Base-by-base conservation (phyloP, 2,888 invertebrate species). In the Pachliopta kotzebuea region DNA sequence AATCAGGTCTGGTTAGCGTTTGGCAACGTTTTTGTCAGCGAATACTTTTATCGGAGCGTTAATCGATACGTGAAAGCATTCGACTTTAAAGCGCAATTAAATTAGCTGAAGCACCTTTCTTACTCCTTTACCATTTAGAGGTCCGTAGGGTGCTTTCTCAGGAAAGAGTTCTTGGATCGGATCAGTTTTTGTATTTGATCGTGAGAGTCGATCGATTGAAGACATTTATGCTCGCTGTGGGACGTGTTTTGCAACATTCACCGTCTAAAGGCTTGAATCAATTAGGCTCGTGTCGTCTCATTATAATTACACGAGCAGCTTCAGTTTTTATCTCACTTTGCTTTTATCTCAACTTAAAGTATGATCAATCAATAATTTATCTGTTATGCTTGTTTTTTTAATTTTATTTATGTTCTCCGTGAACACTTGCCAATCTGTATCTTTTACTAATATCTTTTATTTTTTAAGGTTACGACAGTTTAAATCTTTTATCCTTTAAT, bases 61-160 rank as follows among this genome's bases (percentile, higher is more conserved):
- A 76, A 81, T 76, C 66, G 74, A 67, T 74, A 70, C 76, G 75
- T 78, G 76, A 76, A 75, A 71, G 68, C 74, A 60, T 26, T 37
- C 20, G 29, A 45, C 67, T 60, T 75, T 74, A 70, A 77, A 74
- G 75, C 78, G 76, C 76, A 77, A 77, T 74, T 61, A 74, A 82
- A 83, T 83, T 76, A 78, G 72, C 68, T 62, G 58, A 64, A 37
- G 68, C 63, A 61, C 56, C 53, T 69, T 68, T 72, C 71, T 49
- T 63, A 61, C 52, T 57, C 63, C 24, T 58, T 42, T 63, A 61
- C 60, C 67, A 54, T 61, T 67, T 56, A 57, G 54, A 56, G 45
- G 42, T 59, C 59, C 21, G 50, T 57, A 62, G 58, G 56, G 17
- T 49, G 45, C 11, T 23, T 23, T 26, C 18, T 31, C 14, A 49